A percentile compares a stretch with the other conserved stretches of the same genome.
Conservation (phyloP, 2,797 vertebrate genomes). For the Philypnodon macrostomus region DNA sequence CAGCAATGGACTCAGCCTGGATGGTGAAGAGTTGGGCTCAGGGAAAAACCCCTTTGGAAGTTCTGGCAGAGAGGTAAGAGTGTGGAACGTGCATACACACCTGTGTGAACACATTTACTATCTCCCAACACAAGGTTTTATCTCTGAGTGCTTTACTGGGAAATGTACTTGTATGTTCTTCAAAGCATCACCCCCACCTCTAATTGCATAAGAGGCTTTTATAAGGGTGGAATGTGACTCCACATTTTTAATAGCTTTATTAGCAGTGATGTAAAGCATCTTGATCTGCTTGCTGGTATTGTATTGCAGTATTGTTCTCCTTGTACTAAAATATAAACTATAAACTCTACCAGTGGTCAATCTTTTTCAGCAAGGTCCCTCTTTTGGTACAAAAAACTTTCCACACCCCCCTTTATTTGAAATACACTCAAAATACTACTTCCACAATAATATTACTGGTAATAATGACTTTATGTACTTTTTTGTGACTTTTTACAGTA, state of each 20-base stretch:
- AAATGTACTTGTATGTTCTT: slow-evolving; percentile 43
- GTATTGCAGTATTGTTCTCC: background rate
- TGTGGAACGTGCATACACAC: slow-evolving; percentile 34
- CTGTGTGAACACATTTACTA: slow-evolving; percentile 11
- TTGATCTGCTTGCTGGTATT: background rate
- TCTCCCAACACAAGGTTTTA: slow-evolving; percentile 55
- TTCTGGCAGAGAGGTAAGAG: slow-evolving; percentile 93
- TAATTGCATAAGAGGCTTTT: slow-evolving; percentile 53
- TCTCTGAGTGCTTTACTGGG: slow-evolving; percentile 66
- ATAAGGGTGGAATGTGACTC: slow-evolving; percentile 46
- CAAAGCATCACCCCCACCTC: slow-evolving; percentile 35
- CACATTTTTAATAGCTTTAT: slow-evolving; percentile 13
- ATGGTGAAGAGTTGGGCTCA: slow-evolving; percentile 97
- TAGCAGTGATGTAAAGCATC: slow-evolving; percentile 11
- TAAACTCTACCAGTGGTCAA: too few relatives aligned
- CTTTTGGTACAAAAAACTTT: too few relatives aligned
- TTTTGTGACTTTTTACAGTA: too few relatives aligned
- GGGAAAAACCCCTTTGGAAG: slow-evolving; percentile 86
- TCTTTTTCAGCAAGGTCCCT: too few relatives aligned
- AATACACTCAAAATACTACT: too few relatives aligned
- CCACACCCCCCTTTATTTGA: too few relatives aligned
- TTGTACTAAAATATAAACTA: background rate
- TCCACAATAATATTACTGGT: too few relatives aligned
- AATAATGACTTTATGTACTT: too few relatives aligned
- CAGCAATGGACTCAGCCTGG: slow-evolving; percentile 96